Base-by-base conservation (phyloP, 1,140 invertebrate genomes). In the Pissodes strobi region DNA sequence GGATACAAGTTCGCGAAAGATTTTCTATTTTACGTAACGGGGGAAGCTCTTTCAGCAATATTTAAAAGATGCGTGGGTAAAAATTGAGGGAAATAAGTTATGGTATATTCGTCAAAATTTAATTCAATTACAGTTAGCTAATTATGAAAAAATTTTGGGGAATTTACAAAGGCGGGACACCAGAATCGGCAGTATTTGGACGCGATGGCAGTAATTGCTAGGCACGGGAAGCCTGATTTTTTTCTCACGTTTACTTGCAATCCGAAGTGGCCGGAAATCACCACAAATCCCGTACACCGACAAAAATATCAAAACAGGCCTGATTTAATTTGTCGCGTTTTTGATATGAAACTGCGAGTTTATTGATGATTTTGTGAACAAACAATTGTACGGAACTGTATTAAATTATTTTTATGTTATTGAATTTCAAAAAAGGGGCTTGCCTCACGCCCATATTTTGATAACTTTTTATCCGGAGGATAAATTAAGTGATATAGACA, bases 221-320 rank as follows among this genome's bases (percentile, higher is more conserved):
- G 51, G 0, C 43, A 57, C 41, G 62, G 62, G 5, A 64, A 57
- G 38, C 62, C 62, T 1, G 52, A 64, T 43, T 23, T 63, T 21
- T 63, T 63, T 46, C 13, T 46, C 6, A 49, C 57, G 8, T n/a
- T 60, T n/a, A 62, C 30, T 0, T 62, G 59, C 39, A 59, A 52
- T 34, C 63, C 53, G 5, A 39, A 39, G 10, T 59, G 43, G 55
- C 3, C 1, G 2, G 53, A 65, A 52, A 65, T 58, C 9, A 12
- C 10, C 2, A 1, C 1, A 10, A 64, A 27, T 27, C 25, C 9
- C 9, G 9, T 3, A 9, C 25, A 27, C 9, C 25, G 25, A 27
- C 25, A 27, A 9, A 64, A 30, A 21, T 57, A 10, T 10, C 37
- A 57, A 1, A 21, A 64, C 48, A 30, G 62, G 17, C 62, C 62